These are phyloP conservation scores for Rotaria macrura DNA, from an alignment of 2,888 invertebrate genomes.

Conservation along the genomic window DNA sequence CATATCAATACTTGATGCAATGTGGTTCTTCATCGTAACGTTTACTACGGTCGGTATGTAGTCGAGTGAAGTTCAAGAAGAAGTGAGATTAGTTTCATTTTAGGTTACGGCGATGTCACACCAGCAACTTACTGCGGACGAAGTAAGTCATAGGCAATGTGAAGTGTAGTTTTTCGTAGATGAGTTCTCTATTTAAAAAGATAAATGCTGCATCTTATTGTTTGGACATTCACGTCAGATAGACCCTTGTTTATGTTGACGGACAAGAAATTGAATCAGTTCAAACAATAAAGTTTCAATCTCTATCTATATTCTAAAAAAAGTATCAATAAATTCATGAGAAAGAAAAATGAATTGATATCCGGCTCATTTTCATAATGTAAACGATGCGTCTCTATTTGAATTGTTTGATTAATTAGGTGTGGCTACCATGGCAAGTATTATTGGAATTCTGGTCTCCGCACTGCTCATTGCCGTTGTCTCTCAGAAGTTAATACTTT, in stretches of 20 bases:
- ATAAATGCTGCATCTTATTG: too few species aligned
- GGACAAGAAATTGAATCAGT: too few species aligned
- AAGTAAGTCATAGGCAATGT: slow-evolving; percentile 35
- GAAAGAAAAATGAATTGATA: too few species aligned
- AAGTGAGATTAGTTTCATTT: background rate
- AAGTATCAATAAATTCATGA: too few species aligned
- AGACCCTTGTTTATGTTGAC: too few species aligned
- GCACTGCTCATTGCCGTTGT: slow-evolving; percentile 47
- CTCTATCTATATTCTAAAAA: background rate
- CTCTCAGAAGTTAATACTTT: slow-evolving; percentile 41
- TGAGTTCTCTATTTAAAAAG: too few species aligned
- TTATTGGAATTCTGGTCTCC: slow-evolving; percentile 47
- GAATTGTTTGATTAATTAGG: background rate
- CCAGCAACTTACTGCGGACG: slow-evolving; percentile 48
- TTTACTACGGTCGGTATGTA: slow-evolving; percentile 43
- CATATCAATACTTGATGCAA: slow-evolving; percentile 44
- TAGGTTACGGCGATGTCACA: slow-evolving; percentile 47
- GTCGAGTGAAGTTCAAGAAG: background rate
- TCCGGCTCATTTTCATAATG: too few species aligned
- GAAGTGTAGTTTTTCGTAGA: too few species aligned
- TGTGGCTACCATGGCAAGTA: slow-evolving; percentile 31
- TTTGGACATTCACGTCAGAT: too few species aligned
- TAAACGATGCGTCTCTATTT: too few species aligned
- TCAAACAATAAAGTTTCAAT: background rate
- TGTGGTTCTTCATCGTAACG: slow-evolving; percentile 49